phyloP scores from a whole-genome alignment of 1,140 invertebrate species.

The Myzus persicae region DNA sequence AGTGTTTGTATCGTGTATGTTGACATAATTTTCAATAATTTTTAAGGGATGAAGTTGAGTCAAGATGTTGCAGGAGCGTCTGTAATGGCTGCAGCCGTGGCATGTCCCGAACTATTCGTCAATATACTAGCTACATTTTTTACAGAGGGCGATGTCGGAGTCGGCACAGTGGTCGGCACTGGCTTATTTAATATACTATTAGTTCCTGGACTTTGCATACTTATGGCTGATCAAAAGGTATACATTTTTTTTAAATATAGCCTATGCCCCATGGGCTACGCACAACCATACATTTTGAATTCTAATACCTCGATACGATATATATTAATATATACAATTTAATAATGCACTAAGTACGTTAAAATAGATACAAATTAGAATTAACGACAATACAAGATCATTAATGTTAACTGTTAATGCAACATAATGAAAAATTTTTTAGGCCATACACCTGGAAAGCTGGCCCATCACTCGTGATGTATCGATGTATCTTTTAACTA shows the following conservation, averaged over 20 bases:
- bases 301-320: neutral
- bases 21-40: neutral
- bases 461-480: constrained; percentile 75
- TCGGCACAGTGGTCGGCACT: constrained; percentile 75
- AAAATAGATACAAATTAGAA: neutral
- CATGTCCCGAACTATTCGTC: constrained; percentile 71
- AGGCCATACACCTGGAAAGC: constrained; percentile 72
- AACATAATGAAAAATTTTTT: constrained; percentile 59
- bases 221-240: constrained; percentile 64
- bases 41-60: constrained; percentile 60
- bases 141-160: constrained; percentile 71
- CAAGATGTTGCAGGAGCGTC: constrained; percentile 67
- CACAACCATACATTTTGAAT: neutral
- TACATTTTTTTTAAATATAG: neutral
- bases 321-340: neutral
- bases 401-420: neutral
- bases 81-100: constrained; percentile 73
- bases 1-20: neutral
- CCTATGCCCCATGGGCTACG: no score
- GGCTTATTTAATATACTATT: constrained; percentile 77
- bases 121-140: constrained; percentile 70
- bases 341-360: neutral
- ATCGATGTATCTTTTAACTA: constrained; percentile 72
- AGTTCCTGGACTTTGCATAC: constrained; percentile 73
- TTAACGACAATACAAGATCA: neutral